phyloP scores from a whole-genome alignment of 2,113 vertebrate genomes.

The Turdus rufiventris region DNA sequence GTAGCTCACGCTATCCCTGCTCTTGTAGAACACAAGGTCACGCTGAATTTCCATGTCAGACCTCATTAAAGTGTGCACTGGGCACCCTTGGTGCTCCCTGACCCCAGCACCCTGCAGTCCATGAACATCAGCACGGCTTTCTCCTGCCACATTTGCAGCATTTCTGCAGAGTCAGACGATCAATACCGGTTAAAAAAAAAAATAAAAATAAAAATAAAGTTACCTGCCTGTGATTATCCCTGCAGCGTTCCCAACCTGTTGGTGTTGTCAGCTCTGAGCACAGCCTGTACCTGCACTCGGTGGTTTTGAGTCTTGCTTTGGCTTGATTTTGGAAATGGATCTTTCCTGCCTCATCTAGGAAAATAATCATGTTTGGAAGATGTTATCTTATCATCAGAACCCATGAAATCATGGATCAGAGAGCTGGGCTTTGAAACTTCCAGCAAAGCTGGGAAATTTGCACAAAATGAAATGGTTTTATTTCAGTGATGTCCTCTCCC shows the following conservation, averaged over 20 bases:
- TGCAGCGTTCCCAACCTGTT: neutral
- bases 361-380: neutral
- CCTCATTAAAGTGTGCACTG: slow-evolving; percentile 22
- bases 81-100: neutral
- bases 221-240: neutral
- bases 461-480: neutral
- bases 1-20: neutral
- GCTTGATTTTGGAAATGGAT: neutral
- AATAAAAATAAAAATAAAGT: neutral
- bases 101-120: neutral
- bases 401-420: neutral
- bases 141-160: neutral
- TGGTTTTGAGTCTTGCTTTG: neutral
- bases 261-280: fast-evolving
- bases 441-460: neutral
- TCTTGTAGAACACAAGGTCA: slow-evolving; percentile 23
- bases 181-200: neutral
- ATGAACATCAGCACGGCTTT: neutral
- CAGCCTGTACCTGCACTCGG: neutral
- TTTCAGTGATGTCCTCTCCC: neutral
- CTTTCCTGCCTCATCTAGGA: neutral
- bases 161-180: neutral
- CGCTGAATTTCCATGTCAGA: neutral
- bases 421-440: neutral
- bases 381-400: neutral